Base-by-base conservation (phyloP, 1,140 invertebrate species). In the Orius insidiosus region DNA sequence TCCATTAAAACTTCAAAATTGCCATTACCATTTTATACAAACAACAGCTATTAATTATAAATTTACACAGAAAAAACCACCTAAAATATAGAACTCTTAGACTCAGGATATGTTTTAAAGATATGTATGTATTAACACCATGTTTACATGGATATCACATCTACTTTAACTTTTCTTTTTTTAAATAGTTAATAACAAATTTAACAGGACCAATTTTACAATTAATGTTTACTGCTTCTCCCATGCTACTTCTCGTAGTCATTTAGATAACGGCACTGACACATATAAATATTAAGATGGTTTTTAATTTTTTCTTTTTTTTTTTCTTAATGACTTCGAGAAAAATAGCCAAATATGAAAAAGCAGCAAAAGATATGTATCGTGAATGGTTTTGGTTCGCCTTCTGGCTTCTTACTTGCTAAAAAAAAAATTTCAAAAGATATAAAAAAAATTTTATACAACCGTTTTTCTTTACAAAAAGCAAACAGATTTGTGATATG, bases 301-400 rank as follows among this genome's bases (percentile, higher is more conserved):
- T 42, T 39, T 24, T n/a, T n/a, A n/a, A 44, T 33, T 39, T 15
- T 16, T 39, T 39, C 3, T 14, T 39, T 39, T n/a, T 33, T 44
- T 15, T 24, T 24, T n/a, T n/a, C n/a, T 24, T 24, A 24, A 24
- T 24, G 24, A 24, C 24, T 24, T 24, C 24, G 24, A 24, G 24
- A 24, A 24, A 24, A 24, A 24, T 24, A 24, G 24, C 24, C 24
- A 7, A 24, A 4, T 24, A 24, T 24, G 11, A 18, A 13, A 30
- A 44, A 8, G 24, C 42, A 41, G 30, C 46, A 34, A 40, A 14
- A 41, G 46, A 48, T 48, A 48, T 48, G 46, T 48, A 42, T 48
- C 19, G 38, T 48, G 46, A 48, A 48, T 48, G 39, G 46, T 48
- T 47, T 48, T 48, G 46, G 46, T 48, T 48, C 46, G 46, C 46